Percentiles rank a stretch among this genome's conserved stretches.
phyloP scores from a whole-genome alignment of 2,797 vertebrate species.

The Vespertilio murinus region DNA sequence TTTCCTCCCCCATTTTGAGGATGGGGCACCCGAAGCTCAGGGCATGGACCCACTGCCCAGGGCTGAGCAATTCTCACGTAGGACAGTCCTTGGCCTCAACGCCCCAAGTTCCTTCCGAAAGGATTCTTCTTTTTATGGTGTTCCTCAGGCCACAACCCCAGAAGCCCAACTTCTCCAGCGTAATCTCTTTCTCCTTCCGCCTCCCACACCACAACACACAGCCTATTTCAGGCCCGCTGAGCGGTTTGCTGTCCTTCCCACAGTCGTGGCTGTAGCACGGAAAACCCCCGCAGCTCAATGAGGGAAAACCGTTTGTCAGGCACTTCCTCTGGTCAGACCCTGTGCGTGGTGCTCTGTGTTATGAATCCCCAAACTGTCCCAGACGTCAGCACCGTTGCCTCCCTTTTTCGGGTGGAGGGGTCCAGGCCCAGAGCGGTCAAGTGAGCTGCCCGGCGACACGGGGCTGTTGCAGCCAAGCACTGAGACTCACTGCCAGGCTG shows the following conservation, averaged over 20 bases:
- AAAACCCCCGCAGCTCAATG: background rate
- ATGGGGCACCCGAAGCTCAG: background rate
- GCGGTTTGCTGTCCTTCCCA: background rate
- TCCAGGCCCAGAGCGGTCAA: background rate
- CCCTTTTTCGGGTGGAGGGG: background rate
- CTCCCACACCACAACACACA: background rate
- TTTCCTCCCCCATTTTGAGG: background rate
- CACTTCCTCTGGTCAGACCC: background rate
- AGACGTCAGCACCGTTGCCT: background rate
- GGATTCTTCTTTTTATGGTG: background rate
- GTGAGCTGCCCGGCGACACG: background rate
- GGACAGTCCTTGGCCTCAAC: background rate
- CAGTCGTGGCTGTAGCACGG: rapidly evolving
- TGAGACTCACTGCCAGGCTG: background rate
- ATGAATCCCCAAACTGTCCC: background rate
- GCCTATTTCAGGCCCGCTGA: background rate
- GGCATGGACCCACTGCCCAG: background rate
- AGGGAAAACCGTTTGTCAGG: background rate
- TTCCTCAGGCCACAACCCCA: too few species aligned
- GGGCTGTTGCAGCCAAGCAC: background rate
- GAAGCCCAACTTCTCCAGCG: background rate
- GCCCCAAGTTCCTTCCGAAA: background rate
- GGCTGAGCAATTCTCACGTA: background rate
- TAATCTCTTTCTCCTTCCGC: too few species aligned
- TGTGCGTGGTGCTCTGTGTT: background rate